A percentile compares a stretch with the other conserved stretches of the same genome.
Conservation (phyloP, 2,797 vertebrate genomes). For the Harpagifer antarcticus region DNA sequence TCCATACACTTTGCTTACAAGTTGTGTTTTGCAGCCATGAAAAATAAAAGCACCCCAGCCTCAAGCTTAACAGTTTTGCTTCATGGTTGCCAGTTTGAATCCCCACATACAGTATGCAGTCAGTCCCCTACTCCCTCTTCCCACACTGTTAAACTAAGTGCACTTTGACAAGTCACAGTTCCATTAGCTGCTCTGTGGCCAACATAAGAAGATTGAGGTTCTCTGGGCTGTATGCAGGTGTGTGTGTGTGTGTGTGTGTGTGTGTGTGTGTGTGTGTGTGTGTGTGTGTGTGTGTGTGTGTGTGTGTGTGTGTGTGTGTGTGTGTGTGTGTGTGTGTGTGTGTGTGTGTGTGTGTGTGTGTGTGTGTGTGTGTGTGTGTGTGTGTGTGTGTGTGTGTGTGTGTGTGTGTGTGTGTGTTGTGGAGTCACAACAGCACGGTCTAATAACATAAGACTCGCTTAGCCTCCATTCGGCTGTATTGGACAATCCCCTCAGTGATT, state of each 20-base stretch:
- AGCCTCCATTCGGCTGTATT: conserved; percentile 57
- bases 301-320: too few relatives aligned
- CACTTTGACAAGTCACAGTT: conserved; percentile 61
- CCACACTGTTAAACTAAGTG: conserved; percentile 51
- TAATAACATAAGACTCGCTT: conserved; percentile 69
- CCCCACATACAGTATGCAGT: conserved; percentile 37
- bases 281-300: too few relatives aligned
- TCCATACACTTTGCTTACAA: conserved; percentile 67
- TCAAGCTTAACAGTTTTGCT: conserved; percentile 25
- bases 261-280: conserved; percentile 1
- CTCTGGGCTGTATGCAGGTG: conserved; percentile 49
- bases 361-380: conserved; percentile 9
- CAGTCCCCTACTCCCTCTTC: conserved; percentile 18
- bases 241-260: conserved; percentile 17
- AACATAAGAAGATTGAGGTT: conserved; percentile 34
- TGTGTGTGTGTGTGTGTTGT: conserved; percentile 12
- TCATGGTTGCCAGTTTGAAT: conserved; percentile 57
- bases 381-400: not conserved
- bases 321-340: too few relatives aligned
- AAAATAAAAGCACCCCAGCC: conserved; percentile 49
- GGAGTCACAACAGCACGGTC: conserved; percentile 21
- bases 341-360: not conserved
- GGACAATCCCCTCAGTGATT: conserved; percentile 70
- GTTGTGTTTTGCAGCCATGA: conserved; percentile 65
- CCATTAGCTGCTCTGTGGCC: conserved; percentile 58